Conservation (phyloP, 1,140 invertebrate species). For the Drosophila lacertosa region DNA sequence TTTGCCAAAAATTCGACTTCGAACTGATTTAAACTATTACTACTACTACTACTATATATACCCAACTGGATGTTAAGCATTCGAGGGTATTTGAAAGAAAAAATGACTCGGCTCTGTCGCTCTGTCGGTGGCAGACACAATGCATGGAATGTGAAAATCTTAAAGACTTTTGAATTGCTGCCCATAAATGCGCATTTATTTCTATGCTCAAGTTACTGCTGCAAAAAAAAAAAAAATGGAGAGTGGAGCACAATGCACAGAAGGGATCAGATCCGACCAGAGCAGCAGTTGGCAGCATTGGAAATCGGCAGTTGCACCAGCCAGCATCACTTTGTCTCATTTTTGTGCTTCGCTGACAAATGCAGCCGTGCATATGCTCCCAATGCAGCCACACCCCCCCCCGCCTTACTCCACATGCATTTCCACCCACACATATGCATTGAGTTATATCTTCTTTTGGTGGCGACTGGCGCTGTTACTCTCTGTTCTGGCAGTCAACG, state of each 20-base stretch:
- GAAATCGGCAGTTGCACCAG: constrained; percentile 36
- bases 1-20: too few relatives aligned
- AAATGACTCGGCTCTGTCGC: constrained; percentile 60
- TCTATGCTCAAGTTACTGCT: constrained; percentile 75
- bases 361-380: constrained; percentile 79
- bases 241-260: constrained; percentile 21
- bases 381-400: constrained; percentile 12
- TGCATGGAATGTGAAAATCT: constrained; percentile 82
- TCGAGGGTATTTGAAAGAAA: constrained; percentile 43
- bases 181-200: constrained; percentile 82
- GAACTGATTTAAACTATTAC: too few relatives aligned
- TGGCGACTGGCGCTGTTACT: constrained; percentile 18
- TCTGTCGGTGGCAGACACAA: constrained; percentile 71
- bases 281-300: constrained; percentile 13
- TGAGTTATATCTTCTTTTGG: constrained; percentile 58
- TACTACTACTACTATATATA: too few relatives aligned
- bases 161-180: constrained; percentile 82
- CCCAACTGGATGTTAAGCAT: neutral
- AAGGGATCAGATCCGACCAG: constrained; percentile 28
- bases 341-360: constrained; percentile 82
- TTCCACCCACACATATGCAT: constrained; percentile 57
- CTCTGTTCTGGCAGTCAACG: constrained; percentile 66
- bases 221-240: neutral
- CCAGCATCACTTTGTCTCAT: constrained; percentile 79
- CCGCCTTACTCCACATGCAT: constrained; percentile 1